Evolutionary conservation across 30 jellyfish, hydroid and myxozoan genomes (phyloP).

Genomic region (Hydractinia symbiolongicarpus): DNA sequence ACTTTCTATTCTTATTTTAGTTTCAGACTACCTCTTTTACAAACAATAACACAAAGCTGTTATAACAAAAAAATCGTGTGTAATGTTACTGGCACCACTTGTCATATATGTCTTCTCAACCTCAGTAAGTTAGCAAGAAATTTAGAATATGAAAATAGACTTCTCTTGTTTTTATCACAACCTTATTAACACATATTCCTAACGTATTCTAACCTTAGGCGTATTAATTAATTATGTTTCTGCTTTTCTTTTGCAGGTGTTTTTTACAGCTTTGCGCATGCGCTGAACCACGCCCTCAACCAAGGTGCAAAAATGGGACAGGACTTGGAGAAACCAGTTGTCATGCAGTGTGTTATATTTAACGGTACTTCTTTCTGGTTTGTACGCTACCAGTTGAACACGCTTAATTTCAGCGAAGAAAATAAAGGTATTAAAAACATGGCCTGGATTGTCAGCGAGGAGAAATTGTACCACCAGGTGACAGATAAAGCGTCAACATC

Average conservation of each 20-base stretch:
- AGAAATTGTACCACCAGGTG: constrained; percentile 52
- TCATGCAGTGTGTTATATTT: constrained; percentile 51
- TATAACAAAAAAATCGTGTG: no score
- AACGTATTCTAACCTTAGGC: no score
- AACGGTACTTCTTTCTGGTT: constrained; percentile 47
- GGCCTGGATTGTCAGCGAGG: constrained; percentile 51
- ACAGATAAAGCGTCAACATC: not conserved
- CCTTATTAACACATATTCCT: no score
- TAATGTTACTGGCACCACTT: no score
- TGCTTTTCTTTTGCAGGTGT: constrained; percentile 9
- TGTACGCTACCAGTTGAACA: constrained; percentile 69
- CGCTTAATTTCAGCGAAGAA: constrained; percentile 50
- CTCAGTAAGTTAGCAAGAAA: no score
- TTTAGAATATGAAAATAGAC: no score
- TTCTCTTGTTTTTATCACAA: no score
- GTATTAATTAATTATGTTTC: not conserved
- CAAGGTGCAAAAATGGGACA: constrained; percentile 42
- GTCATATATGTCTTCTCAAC: no score
- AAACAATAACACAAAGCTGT: no score
- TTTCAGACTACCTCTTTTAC: no score
- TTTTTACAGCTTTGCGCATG: constrained; percentile 30
- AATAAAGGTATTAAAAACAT: constrained; percentile 48
- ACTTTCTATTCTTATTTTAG: no score
- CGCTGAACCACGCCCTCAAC: constrained; percentile 14
- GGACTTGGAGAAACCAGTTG: constrained; percentile 50